phyloP scores from a whole-genome alignment of 2,797 vertebrate genomes.

The Muscicapa striata region DNA sequence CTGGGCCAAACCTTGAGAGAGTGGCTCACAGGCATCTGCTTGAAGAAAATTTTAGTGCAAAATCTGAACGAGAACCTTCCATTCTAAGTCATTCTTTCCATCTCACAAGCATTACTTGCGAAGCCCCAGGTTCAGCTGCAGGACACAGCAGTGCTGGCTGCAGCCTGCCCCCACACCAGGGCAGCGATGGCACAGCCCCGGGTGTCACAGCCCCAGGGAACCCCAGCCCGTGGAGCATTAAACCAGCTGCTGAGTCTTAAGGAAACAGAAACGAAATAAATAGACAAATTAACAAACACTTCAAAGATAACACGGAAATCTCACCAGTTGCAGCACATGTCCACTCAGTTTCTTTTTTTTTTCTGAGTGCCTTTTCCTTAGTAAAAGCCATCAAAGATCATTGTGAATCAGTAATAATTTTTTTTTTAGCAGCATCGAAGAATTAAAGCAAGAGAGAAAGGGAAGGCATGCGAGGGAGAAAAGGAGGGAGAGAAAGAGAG shows the following conservation, averaged over 20 bases:
- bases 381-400: slow-evolving; percentile 74
- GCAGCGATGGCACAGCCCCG: no score
- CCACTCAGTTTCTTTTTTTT: slow-evolving; percentile 46
- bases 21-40: neutral
- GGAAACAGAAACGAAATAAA: neutral
- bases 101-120: fast-evolving
- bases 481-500: slow-evolving; percentile 73
- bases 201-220: no score
- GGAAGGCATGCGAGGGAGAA: slow-evolving; percentile 65
- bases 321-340: slow-evolving; percentile 50
- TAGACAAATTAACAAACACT: slow-evolving; percentile 57
- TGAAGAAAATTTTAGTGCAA: neutral
- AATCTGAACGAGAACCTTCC: neutral
- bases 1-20: neutral
- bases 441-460: slow-evolving; percentile 73
- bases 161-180: no score
- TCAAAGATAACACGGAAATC: slow-evolving; percentile 58
- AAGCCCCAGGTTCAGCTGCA: neutral
- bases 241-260: neutral
- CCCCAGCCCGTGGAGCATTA: no score
- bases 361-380: slow-evolving; percentile 70
- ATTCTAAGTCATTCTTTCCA: fast-evolving
- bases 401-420: slow-evolving; percentile 67
- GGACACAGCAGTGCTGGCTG: neutral
- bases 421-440: slow-evolving; percentile 61